A percentile compares a stretch with the other conserved stretches of the same genome.
phyloP scores from a whole-genome alignment of 2,797 vertebrate genomes.

The Hemibagrus guttatus region DNA sequence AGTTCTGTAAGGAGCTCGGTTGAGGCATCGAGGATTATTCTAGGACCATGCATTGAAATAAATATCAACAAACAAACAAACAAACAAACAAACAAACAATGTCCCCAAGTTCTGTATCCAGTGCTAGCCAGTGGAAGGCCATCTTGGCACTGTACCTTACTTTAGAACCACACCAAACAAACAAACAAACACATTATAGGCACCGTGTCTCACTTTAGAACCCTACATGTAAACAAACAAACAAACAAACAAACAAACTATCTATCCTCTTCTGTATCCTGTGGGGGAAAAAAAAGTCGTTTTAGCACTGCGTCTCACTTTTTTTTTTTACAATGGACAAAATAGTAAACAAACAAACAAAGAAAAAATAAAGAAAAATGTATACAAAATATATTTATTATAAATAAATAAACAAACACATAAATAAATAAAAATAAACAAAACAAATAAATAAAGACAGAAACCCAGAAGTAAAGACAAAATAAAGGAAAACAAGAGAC shows the following conservation, averaged over 20 bases:
- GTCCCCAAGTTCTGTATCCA: neutral
- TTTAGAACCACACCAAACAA: neutral
- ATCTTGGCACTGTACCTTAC: neutral
- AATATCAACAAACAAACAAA: neutral
- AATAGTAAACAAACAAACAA: neutral
- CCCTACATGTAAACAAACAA: neutral
- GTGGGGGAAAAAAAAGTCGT: neutral
- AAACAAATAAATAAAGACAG: no score
- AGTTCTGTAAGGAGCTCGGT: neutral
- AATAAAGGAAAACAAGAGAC: no score
- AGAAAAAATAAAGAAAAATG: neutral
- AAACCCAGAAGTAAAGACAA: no score
- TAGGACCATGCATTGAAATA: neutral
- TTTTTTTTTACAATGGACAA: neutral
- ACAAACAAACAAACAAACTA: neutral
- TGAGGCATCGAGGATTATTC: neutral
- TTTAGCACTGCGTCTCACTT: constrained; percentile 3
- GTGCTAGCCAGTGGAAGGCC: neutral
- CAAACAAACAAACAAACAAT: constrained; percentile 18
- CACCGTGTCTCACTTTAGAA: neutral
- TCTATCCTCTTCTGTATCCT: neutral
- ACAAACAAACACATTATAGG: neutral
- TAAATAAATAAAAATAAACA: neutral
- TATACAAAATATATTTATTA: neutral
- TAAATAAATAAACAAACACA: neutral